These are phyloP conservation scores for Dipodomys stephensi DNA, from an alignment of 2,113 vertebrate species.

Conservation along the genomic window DNA sequence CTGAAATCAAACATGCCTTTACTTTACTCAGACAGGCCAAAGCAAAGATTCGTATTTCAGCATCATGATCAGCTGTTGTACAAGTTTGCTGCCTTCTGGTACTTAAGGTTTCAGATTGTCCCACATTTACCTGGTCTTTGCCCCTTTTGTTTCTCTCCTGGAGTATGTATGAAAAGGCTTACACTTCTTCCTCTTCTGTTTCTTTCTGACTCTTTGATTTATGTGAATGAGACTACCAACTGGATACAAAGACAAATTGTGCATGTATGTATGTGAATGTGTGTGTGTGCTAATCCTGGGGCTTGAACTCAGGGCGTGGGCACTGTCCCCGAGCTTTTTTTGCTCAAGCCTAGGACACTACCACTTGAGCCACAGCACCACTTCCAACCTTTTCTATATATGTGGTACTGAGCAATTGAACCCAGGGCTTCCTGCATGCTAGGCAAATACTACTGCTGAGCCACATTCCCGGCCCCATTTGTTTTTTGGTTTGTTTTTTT, in stretches of 20 bases:
- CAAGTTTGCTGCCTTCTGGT: slow-evolving; percentile 20
- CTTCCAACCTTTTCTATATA: too few relatives aligned
- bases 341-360: too few relatives aligned
- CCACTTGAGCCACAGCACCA: too few relatives aligned
- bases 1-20: slow-evolving; percentile 21
- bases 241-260: not conserved
- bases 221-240: slow-evolving; percentile 16
- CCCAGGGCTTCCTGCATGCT: too few relatives aligned
- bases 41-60: slow-evolving; percentile 28
- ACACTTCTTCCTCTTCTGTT: not conserved
- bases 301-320: too few relatives aligned
- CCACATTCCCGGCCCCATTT: too few relatives aligned
- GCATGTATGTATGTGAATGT: too few relatives aligned
- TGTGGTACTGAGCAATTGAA: too few relatives aligned
- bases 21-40: not conserved
- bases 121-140: not conserved
- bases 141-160: slow-evolving; percentile 12
- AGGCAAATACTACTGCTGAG: too few relatives aligned
- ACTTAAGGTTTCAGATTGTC: slow-evolving; percentile 17
- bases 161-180: not conserved
- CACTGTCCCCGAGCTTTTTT: too few relatives aligned
- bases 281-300: too few relatives aligned
- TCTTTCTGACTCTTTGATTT: slow-evolving; percentile 50
- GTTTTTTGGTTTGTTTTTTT: too few relatives aligned
- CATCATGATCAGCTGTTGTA: not conserved